phyloP scores from a whole-genome alignment of 1,140 invertebrate genomes.

The Monochamus saltuarius region DNA sequence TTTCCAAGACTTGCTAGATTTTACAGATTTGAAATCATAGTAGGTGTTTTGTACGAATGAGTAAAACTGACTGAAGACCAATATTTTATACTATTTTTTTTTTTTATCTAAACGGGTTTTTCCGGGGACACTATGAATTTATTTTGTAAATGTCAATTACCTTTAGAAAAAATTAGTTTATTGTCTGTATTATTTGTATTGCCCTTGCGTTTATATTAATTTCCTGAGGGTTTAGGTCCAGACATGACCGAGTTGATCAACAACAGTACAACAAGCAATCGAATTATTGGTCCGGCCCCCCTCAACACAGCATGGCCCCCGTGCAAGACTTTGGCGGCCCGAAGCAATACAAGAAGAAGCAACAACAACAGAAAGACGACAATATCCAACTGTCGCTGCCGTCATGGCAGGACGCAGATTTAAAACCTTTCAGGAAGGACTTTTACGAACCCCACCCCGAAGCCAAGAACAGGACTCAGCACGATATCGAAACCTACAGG shows the following conservation, averaged over 20 bases:
- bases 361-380: constrained; percentile 62
- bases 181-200: not conserved
- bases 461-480: constrained; percentile 67
- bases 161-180: not conserved
- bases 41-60: no score
- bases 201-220: not conserved
- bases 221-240: constrained; percentile 55
- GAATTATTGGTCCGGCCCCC: constrained; percentile 53
- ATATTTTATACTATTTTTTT: no score
- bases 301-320: constrained; percentile 50
- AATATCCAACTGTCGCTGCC: constrained; percentile 81
- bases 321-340: constrained; percentile 59
- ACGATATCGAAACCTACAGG: constrained; percentile 75
- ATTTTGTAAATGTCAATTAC: not conserved
- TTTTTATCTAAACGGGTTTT: no score
- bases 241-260: constrained; percentile 60
- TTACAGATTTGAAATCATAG: no score
- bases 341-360: constrained; percentile 40
- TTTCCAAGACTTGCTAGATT: no score
- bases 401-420: constrained; percentile 74
- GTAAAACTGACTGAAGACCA: no score
- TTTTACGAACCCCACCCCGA: constrained; percentile 86
- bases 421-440: constrained; percentile 87
- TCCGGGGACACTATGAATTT: no score
- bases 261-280: constrained; percentile 59